Conservation (phyloP, 2,113 vertebrate species). For the Eulacestoma nigropectus region DNA sequence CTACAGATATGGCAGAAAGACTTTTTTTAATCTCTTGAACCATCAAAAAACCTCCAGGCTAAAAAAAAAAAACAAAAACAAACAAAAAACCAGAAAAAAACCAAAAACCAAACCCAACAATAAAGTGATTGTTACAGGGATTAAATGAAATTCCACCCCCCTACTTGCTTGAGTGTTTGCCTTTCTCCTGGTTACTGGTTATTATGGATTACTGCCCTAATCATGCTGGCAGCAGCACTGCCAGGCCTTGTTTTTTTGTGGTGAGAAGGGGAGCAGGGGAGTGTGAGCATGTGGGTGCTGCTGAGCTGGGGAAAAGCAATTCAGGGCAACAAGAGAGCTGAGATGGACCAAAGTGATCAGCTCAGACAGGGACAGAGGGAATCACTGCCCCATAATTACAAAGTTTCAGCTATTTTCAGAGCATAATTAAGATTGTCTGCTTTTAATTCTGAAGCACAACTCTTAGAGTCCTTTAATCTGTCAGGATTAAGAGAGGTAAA, state of each 20-base stretch:
- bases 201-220: not conserved
- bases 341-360: not conserved
- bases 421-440: not conserved
- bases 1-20: not conserved
- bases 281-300: not conserved
- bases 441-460: not conserved
- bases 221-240: not conserved
- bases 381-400: not conserved
- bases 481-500: not conserved
- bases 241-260: not conserved
- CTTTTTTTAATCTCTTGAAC: not conserved
- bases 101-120: not conserved
- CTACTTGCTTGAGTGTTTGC: not conserved
- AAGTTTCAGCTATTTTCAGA: not conserved
- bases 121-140: not conserved
- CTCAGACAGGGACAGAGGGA: not conserved
- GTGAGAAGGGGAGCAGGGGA: not conserved
- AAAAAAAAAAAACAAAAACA: not conserved
- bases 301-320: not conserved
- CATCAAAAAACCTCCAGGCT: not conserved
- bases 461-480: not conserved
- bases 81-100: not conserved
- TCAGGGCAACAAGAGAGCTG: not conserved
- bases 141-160: accelerated
- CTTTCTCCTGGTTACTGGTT: not conserved